Evolutionary conservation across 2,888 invertebrate genomes (phyloP).

Genomic region (Hartigia nigra): DNA sequence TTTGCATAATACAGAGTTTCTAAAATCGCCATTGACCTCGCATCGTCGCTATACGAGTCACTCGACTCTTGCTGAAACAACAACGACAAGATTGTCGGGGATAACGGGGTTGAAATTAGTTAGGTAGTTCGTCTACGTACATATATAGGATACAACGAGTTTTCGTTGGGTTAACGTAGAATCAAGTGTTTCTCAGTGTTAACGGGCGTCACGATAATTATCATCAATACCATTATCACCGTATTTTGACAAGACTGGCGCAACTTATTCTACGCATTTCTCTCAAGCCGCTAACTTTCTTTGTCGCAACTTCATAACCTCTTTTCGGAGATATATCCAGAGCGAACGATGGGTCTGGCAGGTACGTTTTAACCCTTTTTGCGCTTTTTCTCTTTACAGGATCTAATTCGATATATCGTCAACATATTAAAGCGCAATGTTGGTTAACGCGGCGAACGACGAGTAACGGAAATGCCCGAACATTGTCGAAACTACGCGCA

Average conservation of each 20-base stretch:
- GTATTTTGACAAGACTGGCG: neutral
- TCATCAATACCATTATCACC: neutral
- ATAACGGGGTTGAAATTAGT: neutral
- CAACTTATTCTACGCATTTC: neutral
- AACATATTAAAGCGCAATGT: neutral
- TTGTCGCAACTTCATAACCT: neutral
- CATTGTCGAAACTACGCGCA: neutral
- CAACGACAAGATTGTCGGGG: neutral
- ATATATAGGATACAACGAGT: neutral
- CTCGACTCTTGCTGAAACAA: neutral
- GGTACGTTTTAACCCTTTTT: constrained; percentile 17
- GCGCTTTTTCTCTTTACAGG: neutral
- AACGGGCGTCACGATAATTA: neutral
- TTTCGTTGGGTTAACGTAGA: neutral
- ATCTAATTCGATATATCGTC: neutral
- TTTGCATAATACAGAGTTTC: constrained; percentile 23
- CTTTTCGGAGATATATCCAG: neutral
- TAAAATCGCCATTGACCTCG: neutral
- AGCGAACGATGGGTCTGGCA: constrained; percentile 28
- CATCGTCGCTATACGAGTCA: neutral
- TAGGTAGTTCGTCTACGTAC: neutral
- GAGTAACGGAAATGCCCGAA: neutral
- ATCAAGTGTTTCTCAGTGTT: neutral
- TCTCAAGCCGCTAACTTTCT: neutral
- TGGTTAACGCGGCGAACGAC: neutral